Base-by-base conservation (phyloP, 1,140 invertebrate genomes). In the Drosophila navojoa region DNA sequence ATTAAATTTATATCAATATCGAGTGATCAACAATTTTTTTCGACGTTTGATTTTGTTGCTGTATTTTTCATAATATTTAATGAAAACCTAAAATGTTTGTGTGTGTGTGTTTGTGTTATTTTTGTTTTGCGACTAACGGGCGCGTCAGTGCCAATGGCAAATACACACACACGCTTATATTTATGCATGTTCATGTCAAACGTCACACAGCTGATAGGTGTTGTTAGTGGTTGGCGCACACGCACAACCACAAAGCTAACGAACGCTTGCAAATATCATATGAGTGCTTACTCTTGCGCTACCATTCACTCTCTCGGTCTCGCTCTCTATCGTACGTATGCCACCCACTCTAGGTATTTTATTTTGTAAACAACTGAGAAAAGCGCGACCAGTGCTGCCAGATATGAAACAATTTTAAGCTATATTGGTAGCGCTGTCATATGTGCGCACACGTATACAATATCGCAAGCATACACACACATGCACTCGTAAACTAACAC, bases 281-380 rank as follows among this genome's bases (percentile, higher is more conserved):
- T 58, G 49, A 45, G 49, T 29, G 50, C 42, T 59, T 5, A 13
- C 59, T 62, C 62, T 57, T n/a, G 62, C 58, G 40, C 68, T 44
- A 45, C 11, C 16, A 45, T 45, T 45, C n/a, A 32, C 42, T 45
- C 15, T 45, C n/a, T 16, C 16, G 42, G n/a, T 58, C 66, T 74
- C 60, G 54, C 52, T 59, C 35, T 57, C 59, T 63, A 44, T 50
- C 54, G 32, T 25, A 22, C 53, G 19, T 59, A 62, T 53, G 38
- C 60, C 64, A 74, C 70, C 59, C 59, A 64, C 72, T 64, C 58
- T 75, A 45, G 53, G 29, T 62, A 49, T 45, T 79, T 72, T 80
- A 85, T 77, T 80, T 86, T 86, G 81, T 85, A 85, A 85, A 85
- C 81, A 85, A 86, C 81, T 79, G 61, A 77, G 67, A 67, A 67